Evolutionary conservation across 1,140 invertebrate genomes (phyloP).

Genomic region (Drosophila melanica): DNA sequence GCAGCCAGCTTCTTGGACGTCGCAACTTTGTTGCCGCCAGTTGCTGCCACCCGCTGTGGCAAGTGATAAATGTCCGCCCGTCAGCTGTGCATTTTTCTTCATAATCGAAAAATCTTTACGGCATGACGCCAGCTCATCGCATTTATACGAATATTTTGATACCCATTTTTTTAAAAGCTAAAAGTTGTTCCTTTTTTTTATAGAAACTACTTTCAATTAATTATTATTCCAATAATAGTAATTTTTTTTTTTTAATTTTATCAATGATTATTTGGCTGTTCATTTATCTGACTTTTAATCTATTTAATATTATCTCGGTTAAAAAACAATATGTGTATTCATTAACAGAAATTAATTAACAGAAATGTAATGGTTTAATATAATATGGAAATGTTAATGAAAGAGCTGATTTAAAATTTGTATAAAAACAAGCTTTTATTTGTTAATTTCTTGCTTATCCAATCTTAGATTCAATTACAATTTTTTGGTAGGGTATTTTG

Average conservation of each 20-base stretch:
- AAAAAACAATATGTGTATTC: too few species aligned
- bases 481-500: background rate
- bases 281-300: background rate
- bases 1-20: constrained; percentile 4
- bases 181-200: too few species aligned
- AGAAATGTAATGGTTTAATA: background rate
- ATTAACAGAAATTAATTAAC: background rate
- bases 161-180: background rate
- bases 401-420: too few species aligned
- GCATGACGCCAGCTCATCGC: background rate
- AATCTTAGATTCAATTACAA: too few species aligned
- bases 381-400: too few species aligned
- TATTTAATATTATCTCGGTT: too few species aligned
- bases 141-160: constrained; percentile 19
- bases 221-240: too few species aligned
- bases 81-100: constrained; percentile 71
- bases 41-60: constrained; percentile 26
- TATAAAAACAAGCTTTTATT: background rate
- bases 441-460: background rate
- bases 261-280: background rate
- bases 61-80: constrained; percentile 68
- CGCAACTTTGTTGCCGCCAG: constrained; percentile 3
- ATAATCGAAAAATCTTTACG: constrained; percentile 72
- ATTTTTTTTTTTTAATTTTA: too few species aligned
- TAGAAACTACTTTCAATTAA: too few species aligned